Base-by-base conservation (phyloP, 1,140 invertebrate species). In the Dendrolimus punctatus region DNA sequence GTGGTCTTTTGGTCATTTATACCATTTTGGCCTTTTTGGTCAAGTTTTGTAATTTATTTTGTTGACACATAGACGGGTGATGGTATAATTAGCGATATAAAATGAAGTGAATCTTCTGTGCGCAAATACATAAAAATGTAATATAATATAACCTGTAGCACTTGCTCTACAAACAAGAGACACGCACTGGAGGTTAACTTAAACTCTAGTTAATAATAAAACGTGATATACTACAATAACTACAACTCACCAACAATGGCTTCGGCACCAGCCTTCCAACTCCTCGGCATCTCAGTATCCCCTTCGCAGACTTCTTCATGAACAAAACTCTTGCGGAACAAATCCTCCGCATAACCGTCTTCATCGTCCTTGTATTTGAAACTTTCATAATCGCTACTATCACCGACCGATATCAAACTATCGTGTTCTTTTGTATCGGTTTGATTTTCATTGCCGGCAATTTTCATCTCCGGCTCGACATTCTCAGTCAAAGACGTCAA, bases 331-430 rank as follows among this genome's bases (percentile, higher is more conserved):
- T 85, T 4, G 76, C 72, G 51, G 66, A 87, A 0, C 64, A 23
- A 23, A 23, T 23, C 23, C 23, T 23, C 23, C 23, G 23, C 71
- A 39, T 85, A 79, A n/a, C 82, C 76, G 5, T 88, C 87, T 23
- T 91, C 90, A 6, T 92, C 90, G 0, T 88, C 76, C 63, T 91
- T 92, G 60, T 91, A 90, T 57, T 91, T 92, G 64, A 95, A 93
- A 68, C 94, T 95, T 67, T 95, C 94, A 66, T 95, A 95, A 39
- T 94, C 94, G 74, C 94, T 95, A 61, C 93, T 95, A 58, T 95
- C 93, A 4, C 93, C 93, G 9, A 93, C 88, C 0, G 94, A 95
- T 45, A 91, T 90, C 46, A 93, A 81, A 80, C 91, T 93, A 64
- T 91, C 89, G 8, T 84, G 71, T 49, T 85, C 73, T 37, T 64